Evolutionary conservation across 2,888 invertebrate genomes (phyloP).

Genomic region (Netelia melanura): DNA sequence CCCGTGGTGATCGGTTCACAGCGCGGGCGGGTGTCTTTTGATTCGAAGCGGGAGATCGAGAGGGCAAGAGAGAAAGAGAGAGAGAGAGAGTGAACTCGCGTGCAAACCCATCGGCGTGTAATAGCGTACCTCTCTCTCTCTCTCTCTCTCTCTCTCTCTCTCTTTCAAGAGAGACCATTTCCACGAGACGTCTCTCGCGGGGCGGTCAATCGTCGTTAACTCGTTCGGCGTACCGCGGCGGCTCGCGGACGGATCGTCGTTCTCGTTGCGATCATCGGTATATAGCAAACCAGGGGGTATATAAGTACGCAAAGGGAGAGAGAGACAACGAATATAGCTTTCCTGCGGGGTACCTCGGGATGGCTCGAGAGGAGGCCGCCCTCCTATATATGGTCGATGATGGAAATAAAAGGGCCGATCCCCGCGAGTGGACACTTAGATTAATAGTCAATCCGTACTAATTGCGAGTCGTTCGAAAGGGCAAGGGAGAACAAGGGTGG

Average conservation of each 20-base stretch:
- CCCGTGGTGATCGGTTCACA: conserved; percentile 56
- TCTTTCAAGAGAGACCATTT: conserved; percentile 1
- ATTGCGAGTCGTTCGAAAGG: conserved; percentile 75
- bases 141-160: not conserved
- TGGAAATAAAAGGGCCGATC: conserved; percentile 75
- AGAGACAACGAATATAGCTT: conserved; percentile 23
- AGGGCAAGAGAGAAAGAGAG: not conserved
- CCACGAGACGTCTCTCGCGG: conserved; percentile 50
- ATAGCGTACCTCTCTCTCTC: conserved; percentile 9
- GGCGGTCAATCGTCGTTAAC: conserved; percentile 69
- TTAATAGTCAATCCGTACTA: conserved; percentile 81
- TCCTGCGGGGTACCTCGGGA: conserved; percentile 25
- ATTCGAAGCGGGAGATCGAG: conserved; percentile 12
- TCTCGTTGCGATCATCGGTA: conserved; percentile 3
- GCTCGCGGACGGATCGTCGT: conserved; percentile 65
- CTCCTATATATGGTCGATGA: conserved; percentile 77
- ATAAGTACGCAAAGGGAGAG: conserved; percentile 16
- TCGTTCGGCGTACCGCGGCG: conserved; percentile 67
- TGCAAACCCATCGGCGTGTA: conserved; percentile 26
- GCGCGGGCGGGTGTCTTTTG: conserved; percentile 64
- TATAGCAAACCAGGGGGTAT: not conserved
- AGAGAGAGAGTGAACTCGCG: conserved; percentile 11
- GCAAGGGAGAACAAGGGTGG: conserved; percentile 22
- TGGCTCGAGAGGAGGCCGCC: conserved; percentile 28
- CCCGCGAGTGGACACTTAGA: conserved; percentile 73